Conservation (phyloP, 2,888 invertebrate genomes). For the Mechanitis messenoides region DNA sequence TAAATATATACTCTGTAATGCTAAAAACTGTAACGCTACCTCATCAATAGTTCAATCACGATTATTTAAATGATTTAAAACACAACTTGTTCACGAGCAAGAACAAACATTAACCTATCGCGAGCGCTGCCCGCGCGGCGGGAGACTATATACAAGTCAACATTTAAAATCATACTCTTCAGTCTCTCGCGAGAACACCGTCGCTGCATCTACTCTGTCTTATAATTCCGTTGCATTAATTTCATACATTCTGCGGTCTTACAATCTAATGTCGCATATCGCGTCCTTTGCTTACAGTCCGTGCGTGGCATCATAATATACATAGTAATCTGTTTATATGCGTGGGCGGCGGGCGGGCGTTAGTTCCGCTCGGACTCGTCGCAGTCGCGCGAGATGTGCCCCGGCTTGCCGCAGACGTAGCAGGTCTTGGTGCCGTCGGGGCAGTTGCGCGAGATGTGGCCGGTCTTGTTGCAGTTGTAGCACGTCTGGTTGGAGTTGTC, state of each 20-base stretch:
- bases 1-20: slow-evolving; percentile 78
- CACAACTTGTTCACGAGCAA: slow-evolving; percentile 73
- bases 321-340: slow-evolving; percentile 52
- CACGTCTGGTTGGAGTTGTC: slow-evolving; percentile 86
- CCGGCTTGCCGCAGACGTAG: slow-evolving; percentile 94
- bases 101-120: slow-evolving; percentile 71
- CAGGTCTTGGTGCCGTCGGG: slow-evolving; percentile 92
- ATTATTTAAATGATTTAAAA: slow-evolving; percentile 76
- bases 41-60: slow-evolving; percentile 74
- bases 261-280: slow-evolving; percentile 61
- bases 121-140: slow-evolving; percentile 43
- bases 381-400: slow-evolving; percentile 94
- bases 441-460: slow-evolving; percentile 92
- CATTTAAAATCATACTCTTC: slow-evolving; percentile 67
- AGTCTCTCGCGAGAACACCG: slow-evolving; percentile 49
- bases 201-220: slow-evolving; percentile 60
- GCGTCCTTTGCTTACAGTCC: slow-evolving; percentile 75
- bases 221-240: slow-evolving; percentile 67
- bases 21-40: slow-evolving; percentile 77
- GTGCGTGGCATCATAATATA: slow-evolving; percentile 73
- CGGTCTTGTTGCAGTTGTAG: slow-evolving; percentile 96
- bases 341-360: slow-evolving; percentile 42
- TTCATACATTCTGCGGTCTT: slow-evolving; percentile 64
- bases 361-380: slow-evolving; percentile 85
- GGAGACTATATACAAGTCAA: slow-evolving; percentile 71